Conservation (phyloP, 2,888 invertebrate genomes). For the Thalpophila matura region DNA sequence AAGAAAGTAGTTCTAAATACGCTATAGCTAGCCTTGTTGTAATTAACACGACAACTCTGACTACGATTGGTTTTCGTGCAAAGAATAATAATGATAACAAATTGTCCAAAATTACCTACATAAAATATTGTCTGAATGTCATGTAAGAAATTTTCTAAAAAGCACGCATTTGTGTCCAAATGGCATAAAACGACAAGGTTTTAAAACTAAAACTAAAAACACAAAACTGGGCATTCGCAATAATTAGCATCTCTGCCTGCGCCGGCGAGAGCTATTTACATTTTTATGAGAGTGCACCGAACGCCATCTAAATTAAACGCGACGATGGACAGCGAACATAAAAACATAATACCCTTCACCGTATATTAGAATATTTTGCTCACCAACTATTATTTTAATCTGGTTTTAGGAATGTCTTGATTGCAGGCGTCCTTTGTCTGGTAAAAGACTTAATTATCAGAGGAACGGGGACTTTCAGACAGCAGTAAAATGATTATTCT, state of each 20-base stretch:
- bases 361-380: constrained; percentile 32
- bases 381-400: constrained; percentile 31
- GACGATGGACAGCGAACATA: constrained; percentile 52
- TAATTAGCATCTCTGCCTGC: constrained; percentile 56
- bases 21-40: too few species aligned
- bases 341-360: constrained; percentile 28
- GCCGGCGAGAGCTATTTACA: constrained; percentile 67
- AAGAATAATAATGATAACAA: too few species aligned
- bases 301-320: constrained; percentile 63
- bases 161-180: constrained; percentile 10
- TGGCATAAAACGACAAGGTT: constrained; percentile 34
- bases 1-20: too few species aligned
- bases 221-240: constrained; percentile 49
- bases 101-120: too few species aligned
- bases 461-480: not conserved
- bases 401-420: constrained; percentile 21
- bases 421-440: constrained; percentile 23
- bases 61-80: too few species aligned
- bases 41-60: too few species aligned
- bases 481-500: not conserved
- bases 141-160: too few species aligned
- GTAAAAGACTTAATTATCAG: constrained; percentile 2
- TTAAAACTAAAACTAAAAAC: constrained; percentile 46
- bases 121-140: too few species aligned
- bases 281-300: constrained; percentile 75